Evolutionary conservation across 2,113 vertebrate species (phyloP), one percentile per base, ranked within the genome.

Genomic region (Corythoichthys intestinalis): DNA sequence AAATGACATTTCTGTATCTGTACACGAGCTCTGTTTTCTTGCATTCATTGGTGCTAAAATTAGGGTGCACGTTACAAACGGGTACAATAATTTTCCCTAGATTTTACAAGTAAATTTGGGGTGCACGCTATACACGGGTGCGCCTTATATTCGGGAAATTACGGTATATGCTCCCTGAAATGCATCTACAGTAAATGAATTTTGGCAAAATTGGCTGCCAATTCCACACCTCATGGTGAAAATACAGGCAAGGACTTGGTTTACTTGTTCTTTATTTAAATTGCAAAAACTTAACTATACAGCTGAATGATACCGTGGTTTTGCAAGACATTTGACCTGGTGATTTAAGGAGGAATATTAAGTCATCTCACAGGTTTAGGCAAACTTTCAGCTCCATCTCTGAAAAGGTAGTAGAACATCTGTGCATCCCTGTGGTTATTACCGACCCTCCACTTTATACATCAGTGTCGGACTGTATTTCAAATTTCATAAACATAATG

Each of bases 401-500:
- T 84, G 74, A 87, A 87, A 77, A 79, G 78, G 85, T 82, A 70
- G 63, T 53, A 65, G 64, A 75, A 80, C 83, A 79, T 72, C 67
- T 84, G 82, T 77, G 81, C 81, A 81, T 83, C 83, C 75, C 78
- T 66, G 65, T 70, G 71, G 71, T 85, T 79, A 87, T 87, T 85
- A 79, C 65, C 5, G 54, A 82, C 74, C 73, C 66, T 75, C 70
- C 34, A 69, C 76, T 82, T 78, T 79, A 80, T 77, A 80, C 81
- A 72, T 78, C 70, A 58, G 72, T 69, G 76, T 12, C 67, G 77
- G 69, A 56, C 79, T 81, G 61, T 78, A 87, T 82, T 84, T 85
- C 83, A 87, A 88, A 85, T 84, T 89, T 83, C 77, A 82, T 79
- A 88, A 90, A 90, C 88, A 88, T 85, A 89, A 89, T 88, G 82